A percentile compares a stretch with the other conserved stretches of the same genome.
Conservation (phyloP, 2,113 vertebrate genomes). For the Melanerpes aurifrons region DNA sequence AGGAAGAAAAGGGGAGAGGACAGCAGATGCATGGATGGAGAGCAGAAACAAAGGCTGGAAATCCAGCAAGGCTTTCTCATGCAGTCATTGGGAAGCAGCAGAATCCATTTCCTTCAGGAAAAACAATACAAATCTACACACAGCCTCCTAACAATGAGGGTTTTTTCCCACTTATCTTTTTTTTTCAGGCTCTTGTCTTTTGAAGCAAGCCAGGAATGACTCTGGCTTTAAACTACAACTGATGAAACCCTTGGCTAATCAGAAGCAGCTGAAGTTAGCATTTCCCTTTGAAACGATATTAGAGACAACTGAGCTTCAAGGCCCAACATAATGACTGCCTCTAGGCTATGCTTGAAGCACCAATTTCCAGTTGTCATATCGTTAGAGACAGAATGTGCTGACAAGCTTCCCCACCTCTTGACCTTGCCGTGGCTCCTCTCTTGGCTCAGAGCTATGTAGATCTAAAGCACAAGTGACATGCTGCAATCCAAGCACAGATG, state of each 20-base stretch:
- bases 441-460: slow-evolving; percentile 77
- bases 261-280: slow-evolving; percentile 49
- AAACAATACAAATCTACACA: neutral
- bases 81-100: neutral
- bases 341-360: slow-evolving; percentile 48
- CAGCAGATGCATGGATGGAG: neutral
- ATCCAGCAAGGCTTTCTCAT: neutral
- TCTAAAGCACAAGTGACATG: slow-evolving; percentile 80
- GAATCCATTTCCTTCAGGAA: neutral
- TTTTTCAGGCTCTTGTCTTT: neutral
- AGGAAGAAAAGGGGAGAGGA: neutral
- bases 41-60: neutral
- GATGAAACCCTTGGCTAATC: slow-evolving; percentile 48
- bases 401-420: slow-evolving; percentile 78
- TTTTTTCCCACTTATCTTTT: neutral
- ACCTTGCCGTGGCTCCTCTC: slow-evolving; percentile 76
- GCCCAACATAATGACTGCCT: slow-evolving; percentile 66
- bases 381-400: slow-evolving; percentile 73
- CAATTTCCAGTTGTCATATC: slow-evolving; percentile 73
- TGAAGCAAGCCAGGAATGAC: neutral
- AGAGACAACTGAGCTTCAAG: slow-evolving; percentile 57
- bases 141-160: neutral
- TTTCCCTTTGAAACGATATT: slow-evolving; percentile 58
- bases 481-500: slow-evolving; percentile 82
- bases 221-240: slow-evolving; percentile 24